phyloP scores from a whole-genome alignment of 2,113 vertebrate species.

The Acrocephalus arundinaceus region DNA sequence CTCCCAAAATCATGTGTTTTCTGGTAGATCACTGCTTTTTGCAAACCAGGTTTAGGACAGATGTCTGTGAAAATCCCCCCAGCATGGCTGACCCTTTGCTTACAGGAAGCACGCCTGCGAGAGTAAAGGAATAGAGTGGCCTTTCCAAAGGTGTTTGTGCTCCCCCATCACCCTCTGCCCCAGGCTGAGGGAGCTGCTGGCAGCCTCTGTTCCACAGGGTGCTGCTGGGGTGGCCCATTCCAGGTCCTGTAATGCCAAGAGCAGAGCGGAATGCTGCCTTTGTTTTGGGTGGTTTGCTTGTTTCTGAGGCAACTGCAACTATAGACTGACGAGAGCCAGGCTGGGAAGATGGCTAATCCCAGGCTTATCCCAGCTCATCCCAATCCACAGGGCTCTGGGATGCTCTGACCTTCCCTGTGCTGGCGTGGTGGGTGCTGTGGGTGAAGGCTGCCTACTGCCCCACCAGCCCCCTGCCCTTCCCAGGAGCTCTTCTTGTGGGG shows the following conservation, averaged over 20 bases:
- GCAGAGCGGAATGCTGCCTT: background rate
- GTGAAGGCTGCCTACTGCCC: background rate
- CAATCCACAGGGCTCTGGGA: background rate
- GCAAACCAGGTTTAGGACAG: background rate
- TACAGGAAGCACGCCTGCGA: background rate
- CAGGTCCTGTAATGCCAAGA: background rate
- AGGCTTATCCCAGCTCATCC: background rate
- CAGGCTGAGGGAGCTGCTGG: background rate
- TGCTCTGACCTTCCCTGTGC: background rate
- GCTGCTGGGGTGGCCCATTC: background rate
- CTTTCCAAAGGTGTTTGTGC: background rate
- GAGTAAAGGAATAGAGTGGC: background rate
- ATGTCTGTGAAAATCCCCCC: background rate
- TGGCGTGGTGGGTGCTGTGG: background rate
- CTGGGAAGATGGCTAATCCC: background rate
- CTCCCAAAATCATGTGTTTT: background rate
- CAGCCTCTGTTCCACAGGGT: background rate
- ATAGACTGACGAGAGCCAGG: background rate
- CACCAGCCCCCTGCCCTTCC: background rate
- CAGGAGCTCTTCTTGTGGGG: background rate
- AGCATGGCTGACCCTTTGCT: fast-evolving
- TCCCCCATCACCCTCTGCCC: background rate
- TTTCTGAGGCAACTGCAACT: slow-evolving; percentile 26
- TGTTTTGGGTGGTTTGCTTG: slow-evolving; percentile 6
- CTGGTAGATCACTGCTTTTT: background rate